Percentiles rank a stretch among this genome's conserved stretches.
Evolutionary conservation across 2,888 invertebrate species (phyloP).

Genomic region (Litoditis marina): DNA sequence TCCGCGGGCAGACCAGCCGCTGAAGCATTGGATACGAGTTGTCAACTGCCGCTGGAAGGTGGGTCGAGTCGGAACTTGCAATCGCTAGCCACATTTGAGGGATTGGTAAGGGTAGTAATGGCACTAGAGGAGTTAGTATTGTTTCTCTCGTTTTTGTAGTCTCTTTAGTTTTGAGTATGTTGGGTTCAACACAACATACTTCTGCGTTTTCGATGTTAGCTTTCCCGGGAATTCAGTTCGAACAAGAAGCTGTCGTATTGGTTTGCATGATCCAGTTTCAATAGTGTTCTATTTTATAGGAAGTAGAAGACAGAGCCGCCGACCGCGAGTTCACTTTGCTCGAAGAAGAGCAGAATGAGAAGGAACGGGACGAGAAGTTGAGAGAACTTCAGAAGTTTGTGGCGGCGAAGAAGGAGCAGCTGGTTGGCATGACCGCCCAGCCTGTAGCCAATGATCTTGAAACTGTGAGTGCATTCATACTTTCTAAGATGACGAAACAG

Average conservation of each 20-base stretch:
- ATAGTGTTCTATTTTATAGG: no score
- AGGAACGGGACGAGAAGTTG: conserved; percentile 80
- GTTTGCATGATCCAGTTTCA: no score
- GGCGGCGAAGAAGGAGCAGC: conserved; percentile 78
- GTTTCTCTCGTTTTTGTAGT: no score
- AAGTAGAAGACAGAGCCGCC: conserved; percentile 28
- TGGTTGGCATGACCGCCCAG: conserved; percentile 70
- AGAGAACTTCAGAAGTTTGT: conserved; percentile 85
- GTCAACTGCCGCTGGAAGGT: conserved; percentile 83
- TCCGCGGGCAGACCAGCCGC: conserved; percentile 92
- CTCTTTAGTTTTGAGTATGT: conserved; percentile 31
- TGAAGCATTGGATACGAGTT: conserved; percentile 96
- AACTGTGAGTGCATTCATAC: background rate
- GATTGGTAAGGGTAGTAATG: no score
- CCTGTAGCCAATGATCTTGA: conserved; percentile 37
- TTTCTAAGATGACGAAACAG: no score
- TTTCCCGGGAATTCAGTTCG: no score
- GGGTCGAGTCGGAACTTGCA: no score
- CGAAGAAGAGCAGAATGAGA: conserved; percentile 53
- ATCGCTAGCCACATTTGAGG: no score
- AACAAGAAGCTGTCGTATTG: background rate
- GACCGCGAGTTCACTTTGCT: conserved; percentile 35
- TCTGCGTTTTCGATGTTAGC: no score
- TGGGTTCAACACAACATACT: no score
- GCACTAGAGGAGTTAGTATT: no score